Conservation (phyloP, 2,113 vertebrate species). For the Chlamydotis undulata region DNA sequence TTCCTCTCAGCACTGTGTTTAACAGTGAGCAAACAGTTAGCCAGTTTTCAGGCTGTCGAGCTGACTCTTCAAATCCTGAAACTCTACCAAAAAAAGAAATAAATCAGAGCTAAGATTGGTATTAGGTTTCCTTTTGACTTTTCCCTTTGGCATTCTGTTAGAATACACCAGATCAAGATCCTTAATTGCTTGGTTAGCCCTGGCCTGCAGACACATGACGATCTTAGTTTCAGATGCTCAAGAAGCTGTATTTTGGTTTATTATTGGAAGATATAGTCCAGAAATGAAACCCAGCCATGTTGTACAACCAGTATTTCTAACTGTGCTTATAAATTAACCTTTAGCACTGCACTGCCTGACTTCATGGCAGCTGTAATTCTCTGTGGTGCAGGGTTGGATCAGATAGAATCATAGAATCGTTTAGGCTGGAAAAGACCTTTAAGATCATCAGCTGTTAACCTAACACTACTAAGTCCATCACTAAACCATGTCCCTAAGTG, state of each 20-base stretch:
- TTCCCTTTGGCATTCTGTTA: neutral
- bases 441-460: too few relatives aligned
- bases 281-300: neutral
- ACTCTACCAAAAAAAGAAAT: neutral
- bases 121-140: neutral
- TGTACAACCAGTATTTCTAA: neutral
- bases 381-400: neutral
- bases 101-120: neutral
- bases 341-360: neutral
- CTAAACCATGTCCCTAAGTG: too few relatives aligned
- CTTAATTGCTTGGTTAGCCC: neutral
- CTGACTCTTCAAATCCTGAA: neutral
- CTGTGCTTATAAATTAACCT: slow-evolving; percentile 40
- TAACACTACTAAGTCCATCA: too few relatives aligned
- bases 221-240: neutral
- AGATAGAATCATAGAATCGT: too few relatives aligned
- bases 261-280: neutral
- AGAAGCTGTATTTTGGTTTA: neutral
- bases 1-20: slow-evolving; percentile 20
- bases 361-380: neutral
- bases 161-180: neutral
- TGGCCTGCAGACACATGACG: neutral
- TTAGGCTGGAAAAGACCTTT: too few relatives aligned
- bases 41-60: slow-evolving; percentile 18
- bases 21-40: slow-evolving; percentile 44